Conservation (phyloP, 2,797 vertebrate genomes). For the Pipistrellus nathusii region DNA sequence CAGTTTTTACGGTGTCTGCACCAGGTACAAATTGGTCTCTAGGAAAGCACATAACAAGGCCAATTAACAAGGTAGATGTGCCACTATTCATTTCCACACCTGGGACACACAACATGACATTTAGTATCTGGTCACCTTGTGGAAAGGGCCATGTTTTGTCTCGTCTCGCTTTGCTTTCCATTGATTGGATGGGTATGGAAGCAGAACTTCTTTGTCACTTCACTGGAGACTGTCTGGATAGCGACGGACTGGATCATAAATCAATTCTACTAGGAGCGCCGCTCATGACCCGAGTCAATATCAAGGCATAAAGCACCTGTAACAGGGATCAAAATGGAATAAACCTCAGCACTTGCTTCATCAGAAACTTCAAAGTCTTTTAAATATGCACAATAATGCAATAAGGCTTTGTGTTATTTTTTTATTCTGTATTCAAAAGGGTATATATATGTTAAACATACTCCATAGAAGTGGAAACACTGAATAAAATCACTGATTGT, state of each 20-base stretch:
- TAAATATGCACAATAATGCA: background rate
- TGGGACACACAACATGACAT: slow-evolving; percentile 6
- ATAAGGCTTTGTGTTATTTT: background rate
- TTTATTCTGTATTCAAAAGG: background rate
- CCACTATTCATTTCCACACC: slow-evolving; percentile 50
- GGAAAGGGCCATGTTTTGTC: slow-evolving; percentile 79
- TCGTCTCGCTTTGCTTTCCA: slow-evolving; percentile 80
- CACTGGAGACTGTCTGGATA: slow-evolving; percentile 83
- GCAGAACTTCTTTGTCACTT: slow-evolving; percentile 86
- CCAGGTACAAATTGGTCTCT: background rate
- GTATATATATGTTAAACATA: background rate
- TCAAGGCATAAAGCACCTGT: slow-evolving; percentile 67
- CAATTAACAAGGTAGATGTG: slow-evolving; percentile 13
- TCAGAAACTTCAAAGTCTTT: slow-evolving; percentile 45
- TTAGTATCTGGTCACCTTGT: slow-evolving; percentile 55
- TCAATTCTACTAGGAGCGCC: slow-evolving; percentile 80
- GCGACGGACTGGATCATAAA: slow-evolving; percentile 82
- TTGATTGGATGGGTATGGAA: slow-evolving; percentile 83
- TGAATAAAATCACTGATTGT: background rate
- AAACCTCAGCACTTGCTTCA: background rate
- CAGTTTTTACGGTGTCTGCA: background rate
- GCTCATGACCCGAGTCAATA: slow-evolving; percentile 83
- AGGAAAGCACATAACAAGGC: background rate
- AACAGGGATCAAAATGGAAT: slow-evolving; percentile 70
- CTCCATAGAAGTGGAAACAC: background rate